phyloP scores from a whole-genome alignment of 1,140 invertebrate species.

The Oryzaephilus surinamensis region DNA sequence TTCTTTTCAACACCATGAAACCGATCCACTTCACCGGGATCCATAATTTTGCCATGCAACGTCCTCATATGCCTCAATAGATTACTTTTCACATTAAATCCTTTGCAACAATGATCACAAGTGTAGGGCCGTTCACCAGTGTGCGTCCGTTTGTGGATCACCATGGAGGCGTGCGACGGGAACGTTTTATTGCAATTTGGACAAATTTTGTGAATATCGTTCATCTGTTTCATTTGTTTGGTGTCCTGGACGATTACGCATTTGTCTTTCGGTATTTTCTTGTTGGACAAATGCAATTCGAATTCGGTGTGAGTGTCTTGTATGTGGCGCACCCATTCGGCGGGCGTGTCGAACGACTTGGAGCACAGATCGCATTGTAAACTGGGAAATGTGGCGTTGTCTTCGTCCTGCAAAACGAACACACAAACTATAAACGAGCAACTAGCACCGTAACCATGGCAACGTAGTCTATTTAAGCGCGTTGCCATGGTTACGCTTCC shows the following conservation, averaged over 20 bases:
- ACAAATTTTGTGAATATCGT: conserved; percentile 38
- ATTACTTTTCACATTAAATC: conserved; percentile 70
- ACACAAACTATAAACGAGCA: not conserved
- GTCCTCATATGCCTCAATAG: conserved; percentile 60
- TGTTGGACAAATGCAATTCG: conserved; percentile 70
- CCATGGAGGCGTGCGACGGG: conserved; percentile 65
- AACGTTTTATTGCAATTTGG: conserved; percentile 62
- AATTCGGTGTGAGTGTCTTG: conserved; percentile 72
- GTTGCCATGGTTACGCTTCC: no score
- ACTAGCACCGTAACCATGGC: not conserved
- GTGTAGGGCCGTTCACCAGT: conserved; percentile 61
- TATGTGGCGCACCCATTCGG: conserved; percentile 74
- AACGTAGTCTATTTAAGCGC: no score
- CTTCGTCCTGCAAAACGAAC: conserved; percentile 43
- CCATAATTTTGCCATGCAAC: conserved; percentile 53
- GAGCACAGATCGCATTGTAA: conserved; percentile 69
- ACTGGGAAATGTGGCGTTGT: conserved; percentile 55
- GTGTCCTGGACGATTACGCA: not conserved
- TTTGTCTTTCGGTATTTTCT: conserved; percentile 1
- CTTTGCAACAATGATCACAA: conserved; percentile 63
- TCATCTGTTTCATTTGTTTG: conserved; percentile 31
- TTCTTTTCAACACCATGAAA: no score
- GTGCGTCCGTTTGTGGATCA: conserved; percentile 60
- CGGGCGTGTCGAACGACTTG: conserved; percentile 69
- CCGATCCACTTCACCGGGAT: conserved; percentile 35